Evolutionary conservation across 2,113 vertebrate species (phyloP), one percentile per base, ranked within the genome.

Genomic region (Anas platyrhynchos): DNA sequence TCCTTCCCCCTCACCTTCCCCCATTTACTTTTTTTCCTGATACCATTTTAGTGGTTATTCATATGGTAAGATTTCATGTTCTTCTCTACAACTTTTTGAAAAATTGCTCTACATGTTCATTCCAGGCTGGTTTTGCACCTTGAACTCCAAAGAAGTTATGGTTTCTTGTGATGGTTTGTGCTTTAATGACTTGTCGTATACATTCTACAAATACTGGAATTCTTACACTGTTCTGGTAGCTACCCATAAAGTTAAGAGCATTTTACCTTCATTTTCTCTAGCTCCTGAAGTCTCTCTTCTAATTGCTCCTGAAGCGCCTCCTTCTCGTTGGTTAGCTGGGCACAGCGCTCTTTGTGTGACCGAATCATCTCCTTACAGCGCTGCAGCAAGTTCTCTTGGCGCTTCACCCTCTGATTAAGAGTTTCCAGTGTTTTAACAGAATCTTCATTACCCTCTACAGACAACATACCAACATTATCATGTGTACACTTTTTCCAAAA

Each of bases 191-290:
- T 58, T 77, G 8, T 15, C 18, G 32, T 56, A 56, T 4, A 72
- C 43, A 36, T 43, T 58, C 43, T 29, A 6, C 16, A 83, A 80
- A 66, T 20, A 74, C 0, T 50, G 29, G 16, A 74, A 32, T 67
- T 89, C 22, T 80, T 74, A 59, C 29, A 46, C 4, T 34, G 46
- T 66, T 83, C 83, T 61, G 34, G 48, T 9, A 31, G 52, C 23
- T 86, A 48, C 7, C 8, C 17, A 71, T 34, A 43, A 59, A 83
- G 31, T 18, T 23, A 56, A 75, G 20, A 61, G n/a, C 13, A 32
- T 86, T 69, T 61, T 58, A 99, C 99, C 98, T 99, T 99, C 54
- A 99, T 99, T 95, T 99, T 99, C 91, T 99, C 99, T 89, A 99
- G 98, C 77, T 99, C 99, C 91, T 99, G 99, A 89, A 99, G 98